Percentiles rank a stretch among this genome's conserved stretches.
Evolutionary conservation across 2,113 vertebrate species (phyloP).

Genomic region (Semnornis frantzii): DNA sequence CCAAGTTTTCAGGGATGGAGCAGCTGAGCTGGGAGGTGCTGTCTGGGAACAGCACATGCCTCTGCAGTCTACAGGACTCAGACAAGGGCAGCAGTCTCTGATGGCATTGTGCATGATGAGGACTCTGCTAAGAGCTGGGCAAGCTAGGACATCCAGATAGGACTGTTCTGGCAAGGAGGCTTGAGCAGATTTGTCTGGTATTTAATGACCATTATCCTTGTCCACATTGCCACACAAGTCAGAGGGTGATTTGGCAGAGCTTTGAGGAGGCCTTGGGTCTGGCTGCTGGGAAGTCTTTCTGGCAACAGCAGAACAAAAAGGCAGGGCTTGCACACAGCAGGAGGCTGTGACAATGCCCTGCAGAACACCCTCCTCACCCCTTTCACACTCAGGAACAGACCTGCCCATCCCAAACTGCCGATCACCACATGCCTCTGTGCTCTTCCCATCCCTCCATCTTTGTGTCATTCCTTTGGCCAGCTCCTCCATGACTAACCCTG

Average conservation of each 20-base stretch:
- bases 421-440: neutral
- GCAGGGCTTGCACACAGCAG: neutral
- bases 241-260: neutral
- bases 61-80: neutral
- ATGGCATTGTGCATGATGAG: neutral
- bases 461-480: rapidly evolving
- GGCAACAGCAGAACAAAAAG: neutral
- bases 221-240: neutral
- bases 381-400: neutral
- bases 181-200: conserved; percentile 1
- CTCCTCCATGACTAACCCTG: neutral
- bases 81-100: conserved; percentile 23
- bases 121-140: neutral
- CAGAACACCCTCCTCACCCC: neutral
- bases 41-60: neutral
- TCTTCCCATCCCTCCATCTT: neutral
- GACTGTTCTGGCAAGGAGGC: neutral
- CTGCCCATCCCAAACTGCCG: neutral
- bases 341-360: neutral
- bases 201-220: neutral
- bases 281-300: neutral
- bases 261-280: neutral
- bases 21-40: neutral
- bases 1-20: neutral
- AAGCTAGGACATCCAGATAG: neutral